Evolutionary conservation across 2,113 vertebrate species (phyloP), one percentile per base, ranked within the genome.

Genomic region (Melanerpes formicivorus): DNA sequence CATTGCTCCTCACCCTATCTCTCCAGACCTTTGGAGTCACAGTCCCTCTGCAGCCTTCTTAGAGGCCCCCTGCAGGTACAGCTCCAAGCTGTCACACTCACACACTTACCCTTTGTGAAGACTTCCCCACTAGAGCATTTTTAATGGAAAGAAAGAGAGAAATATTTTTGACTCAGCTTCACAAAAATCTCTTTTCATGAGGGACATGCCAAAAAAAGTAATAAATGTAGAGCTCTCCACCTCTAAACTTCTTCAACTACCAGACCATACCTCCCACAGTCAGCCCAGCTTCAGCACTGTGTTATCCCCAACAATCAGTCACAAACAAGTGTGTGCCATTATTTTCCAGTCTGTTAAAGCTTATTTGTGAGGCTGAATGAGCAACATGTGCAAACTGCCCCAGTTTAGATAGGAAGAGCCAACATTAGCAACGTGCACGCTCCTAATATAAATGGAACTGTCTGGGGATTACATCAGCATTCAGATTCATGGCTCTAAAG

Each of bases 401-500:
- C n/a, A 80, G 25, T 7, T 44, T 64, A 71, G 48, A 30, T 2
- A 72, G 56, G 70, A 84, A 82, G 32, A 74, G 11, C 32, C 55
- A 80, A 67, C 32, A 44, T 62, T 74, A 82, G 21, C 48, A 64
- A 62, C 75, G 19, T 91, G 52, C 44, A 54, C n/a, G 52, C 10
- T 92, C 37, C 60, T 80, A 87, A 18, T 62, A 40, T 34, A 80
- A 87, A 87, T 62, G 25, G 72, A 93, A 71, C 30, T 84, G 75
- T 64, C 30, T 64, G 40, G 58, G 72, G 81, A 84, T 94, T 93
- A 70, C 56, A 64, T 82, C 87, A 90, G 48, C 48, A 63, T 83
- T 89, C 91, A 80, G 29, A 83, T 87, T 75, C 37, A 32, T 54
- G 52, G 46, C 25, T 85, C 64, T 60, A 7, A 86, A 90, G 15